phyloP scores from a whole-genome alignment of 2,113 vertebrate genomes.

The Syrrhaptes paradoxus region DNA sequence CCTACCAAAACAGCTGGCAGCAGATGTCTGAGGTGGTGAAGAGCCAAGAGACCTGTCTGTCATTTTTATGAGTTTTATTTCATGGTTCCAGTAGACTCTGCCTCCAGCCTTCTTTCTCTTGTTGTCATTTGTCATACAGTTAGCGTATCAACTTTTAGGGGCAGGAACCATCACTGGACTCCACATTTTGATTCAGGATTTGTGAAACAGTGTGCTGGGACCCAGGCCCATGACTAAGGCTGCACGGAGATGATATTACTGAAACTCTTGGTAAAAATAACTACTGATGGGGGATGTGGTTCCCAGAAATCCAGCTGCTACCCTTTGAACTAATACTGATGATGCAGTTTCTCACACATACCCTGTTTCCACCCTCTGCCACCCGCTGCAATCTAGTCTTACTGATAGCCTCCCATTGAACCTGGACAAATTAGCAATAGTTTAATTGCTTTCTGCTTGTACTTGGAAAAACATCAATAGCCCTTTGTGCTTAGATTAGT shows the following conservation, averaged over 20 bases:
- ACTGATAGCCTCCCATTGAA: background rate
- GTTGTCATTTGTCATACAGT: background rate
- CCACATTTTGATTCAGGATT: background rate
- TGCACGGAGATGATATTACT: background rate
- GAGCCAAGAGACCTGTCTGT: background rate
- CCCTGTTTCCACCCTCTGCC: background rate
- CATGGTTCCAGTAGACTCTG: background rate
- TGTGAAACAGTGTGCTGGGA: background rate
- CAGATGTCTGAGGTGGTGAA: background rate
- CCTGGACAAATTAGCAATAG: background rate
- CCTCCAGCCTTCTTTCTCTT: background rate
- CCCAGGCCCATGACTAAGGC: background rate
- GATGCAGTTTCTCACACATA: background rate
- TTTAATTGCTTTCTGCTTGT: background rate
- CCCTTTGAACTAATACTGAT: background rate
- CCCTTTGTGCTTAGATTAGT: background rate
- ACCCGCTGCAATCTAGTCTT: background rate
- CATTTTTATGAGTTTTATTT: background rate
- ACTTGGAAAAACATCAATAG: background rate
- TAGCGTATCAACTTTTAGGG: background rate
- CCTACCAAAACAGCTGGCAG: background rate
- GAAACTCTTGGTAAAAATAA: background rate
- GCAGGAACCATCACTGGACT: background rate
- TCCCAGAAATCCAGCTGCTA: background rate
- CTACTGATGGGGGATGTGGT: background rate